Base-by-base conservation (phyloP, 2,888 invertebrate species). In the Xestia xanthographa region DNA sequence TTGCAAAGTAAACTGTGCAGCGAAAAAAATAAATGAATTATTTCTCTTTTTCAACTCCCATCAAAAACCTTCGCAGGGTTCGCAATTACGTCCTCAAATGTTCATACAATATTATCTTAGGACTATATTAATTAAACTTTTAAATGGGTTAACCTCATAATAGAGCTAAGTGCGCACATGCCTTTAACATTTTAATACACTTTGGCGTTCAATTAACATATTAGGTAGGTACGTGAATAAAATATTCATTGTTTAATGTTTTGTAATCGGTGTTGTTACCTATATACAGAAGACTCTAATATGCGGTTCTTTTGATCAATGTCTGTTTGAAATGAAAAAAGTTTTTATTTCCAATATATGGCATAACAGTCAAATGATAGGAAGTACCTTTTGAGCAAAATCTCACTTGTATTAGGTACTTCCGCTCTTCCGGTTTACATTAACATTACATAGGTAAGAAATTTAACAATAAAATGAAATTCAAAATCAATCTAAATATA, bases 41-140 rank as follows among this genome's bases (percentile, higher is more conserved):
- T 72, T 77, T 72, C 72, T 85, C 82, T 83, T 83, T 87, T 87
- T 90, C 84, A 86, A 88, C 86, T 86, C 82, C 74, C 77, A 85
- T 87, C 89, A 89, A 90, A 92, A 91, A 88, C 90, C 90, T 90
- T 89, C 86, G 80, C 79, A 88, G 88, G 86, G 77, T 87, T 86
- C 85, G 83, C 88, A 92, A 92, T 92, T 91, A 90, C 84, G 81
- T 82, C 81, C 85, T 86, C 82, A 87, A 90, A 89, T 88, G 86
- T 89, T 91, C 84, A 72, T 87, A 89, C 86, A 90, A 90, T 94
- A 92, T 94, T 94, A 92, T 93, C 90, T 94, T 93, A 94, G 94
- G 94, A 90, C 92, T 90, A 90, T 90, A 90, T 88, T 92, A 93
- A 94, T 94, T 93, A 92, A 92, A 92, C 90, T 93, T 93, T 91